A percentile compares a stretch with the other conserved stretches of the same genome.
phyloP scores from a whole-genome alignment of 2,113 vertebrate genomes.

The Vidua chalybeata region DNA sequence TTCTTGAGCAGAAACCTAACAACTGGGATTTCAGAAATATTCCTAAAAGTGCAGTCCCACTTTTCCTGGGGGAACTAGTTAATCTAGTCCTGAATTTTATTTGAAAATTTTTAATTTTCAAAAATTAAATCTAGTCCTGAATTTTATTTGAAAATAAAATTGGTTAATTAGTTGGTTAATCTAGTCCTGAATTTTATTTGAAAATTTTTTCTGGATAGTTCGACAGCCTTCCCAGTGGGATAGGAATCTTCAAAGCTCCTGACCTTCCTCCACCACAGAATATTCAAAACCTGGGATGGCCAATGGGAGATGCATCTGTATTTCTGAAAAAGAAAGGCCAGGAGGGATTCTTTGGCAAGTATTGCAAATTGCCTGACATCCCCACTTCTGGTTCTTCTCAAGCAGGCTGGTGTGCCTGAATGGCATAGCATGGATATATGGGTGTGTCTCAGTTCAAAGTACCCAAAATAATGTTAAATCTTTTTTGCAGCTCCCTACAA shows the following conservation, averaged over 20 bases:
- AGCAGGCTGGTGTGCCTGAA: neutral
- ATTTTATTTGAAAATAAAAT: neutral
- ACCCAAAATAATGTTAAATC: neutral
- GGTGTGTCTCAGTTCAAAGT: neutral
- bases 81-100: neutral
- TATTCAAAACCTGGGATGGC: neutral
- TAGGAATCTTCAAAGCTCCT: neutral
- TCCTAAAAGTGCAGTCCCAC: neutral
- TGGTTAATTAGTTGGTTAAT: too few relatives aligned
- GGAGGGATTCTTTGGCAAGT: neutral
- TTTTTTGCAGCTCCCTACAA: neutral
- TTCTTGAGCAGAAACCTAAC: neutral
- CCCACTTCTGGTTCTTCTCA: neutral
- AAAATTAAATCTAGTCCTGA: neutral
- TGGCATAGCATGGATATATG: neutral
- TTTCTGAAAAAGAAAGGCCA: neutral
- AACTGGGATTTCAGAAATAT: neutral
- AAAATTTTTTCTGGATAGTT: neutral
- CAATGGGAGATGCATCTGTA: neutral
- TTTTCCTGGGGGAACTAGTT: neutral
- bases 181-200: neutral
- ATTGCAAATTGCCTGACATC: neutral
- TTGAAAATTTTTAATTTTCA: neutral
- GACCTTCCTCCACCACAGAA: neutral
- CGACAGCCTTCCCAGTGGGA: neutral